Base-by-base conservation (phyloP, 2,113 vertebrate species). In the Pagrus major region DNA sequence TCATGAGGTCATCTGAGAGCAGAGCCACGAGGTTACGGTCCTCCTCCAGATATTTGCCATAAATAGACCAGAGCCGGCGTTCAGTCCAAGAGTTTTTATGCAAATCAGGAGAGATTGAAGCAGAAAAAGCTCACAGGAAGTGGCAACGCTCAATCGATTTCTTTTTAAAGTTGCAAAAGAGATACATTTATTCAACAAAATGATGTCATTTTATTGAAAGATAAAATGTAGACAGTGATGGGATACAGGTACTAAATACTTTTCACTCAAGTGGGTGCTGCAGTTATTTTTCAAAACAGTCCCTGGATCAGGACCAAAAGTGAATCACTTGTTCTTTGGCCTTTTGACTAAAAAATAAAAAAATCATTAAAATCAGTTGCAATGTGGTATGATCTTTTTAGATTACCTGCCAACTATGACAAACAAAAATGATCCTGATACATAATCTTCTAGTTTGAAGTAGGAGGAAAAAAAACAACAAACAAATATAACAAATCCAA, bases 1-100 rank as follows among this genome's bases (percentile, higher is more conserved):
- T 76, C 86, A 71, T 0, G 3, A 73, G 88, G 84, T 88, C 82
- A 78, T 65, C 65, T 42, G 70, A 81, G 46, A 84, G 83, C 10
- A 35, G 72, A 74, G 71, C 59, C 60, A 47, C 39, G 1, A 60
- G 76, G 86, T 76, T 60, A 55, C 0, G 23, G 10, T 70, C 77
- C 76, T 76, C 76, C 78, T 84, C 76, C 60, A 4, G 76, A 78
- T 64, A 5, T 18, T 25, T 66, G 31, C 69, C 35, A 70, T 46
- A 61, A 80, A 76, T 70, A 78, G 29, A 77, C 49, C 20, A 3
- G 20, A 55, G 55, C 29, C 23, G 2, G 8, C 25, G 49, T 75
- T 54, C 46, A 47, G 20, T 52, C 29, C 46, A 12, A 35, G 29
- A 65, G 29, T 59, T 73, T 78, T 55, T 33, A 86, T 78, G 81